These are phyloP conservation scores for Pygocentrus nattereri DNA, from an alignment of 2,797 vertebrate species.

Conservation along the genomic window DNA sequence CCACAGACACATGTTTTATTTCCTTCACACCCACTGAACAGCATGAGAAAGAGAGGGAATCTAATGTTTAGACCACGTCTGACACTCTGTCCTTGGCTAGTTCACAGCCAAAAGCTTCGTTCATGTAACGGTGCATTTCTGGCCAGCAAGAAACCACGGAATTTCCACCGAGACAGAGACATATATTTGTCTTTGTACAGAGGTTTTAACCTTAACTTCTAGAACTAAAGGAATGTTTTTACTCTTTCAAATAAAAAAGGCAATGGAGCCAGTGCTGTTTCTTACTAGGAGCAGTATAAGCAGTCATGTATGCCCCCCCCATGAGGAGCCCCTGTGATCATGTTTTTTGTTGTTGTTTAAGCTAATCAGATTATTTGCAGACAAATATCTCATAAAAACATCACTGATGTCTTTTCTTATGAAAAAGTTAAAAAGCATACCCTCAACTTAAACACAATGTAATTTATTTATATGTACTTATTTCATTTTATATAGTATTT, in stretches of 20 bases:
- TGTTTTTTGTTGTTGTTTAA: no score
- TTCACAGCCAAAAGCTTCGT: background rate
- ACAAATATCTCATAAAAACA: no score
- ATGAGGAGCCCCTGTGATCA: no score
- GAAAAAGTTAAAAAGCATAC: no score
- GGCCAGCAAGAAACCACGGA: background rate
- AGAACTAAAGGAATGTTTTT: background rate
- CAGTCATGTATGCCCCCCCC: no score
- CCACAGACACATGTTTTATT: constrained; percentile 13
- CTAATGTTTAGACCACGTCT: constrained; percentile 17
- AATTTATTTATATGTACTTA: no score
- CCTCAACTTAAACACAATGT: no score
- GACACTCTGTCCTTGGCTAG: constrained; percentile 25
- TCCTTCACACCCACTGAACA: background rate
- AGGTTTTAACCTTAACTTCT: background rate
- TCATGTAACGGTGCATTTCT: background rate
- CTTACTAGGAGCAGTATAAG: no score
- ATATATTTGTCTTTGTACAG: background rate
- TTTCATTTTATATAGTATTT: no score
- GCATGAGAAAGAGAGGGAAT: background rate
- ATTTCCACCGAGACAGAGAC: background rate
- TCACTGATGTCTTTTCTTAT: no score
- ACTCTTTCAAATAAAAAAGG: background rate
- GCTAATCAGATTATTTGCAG: no score
- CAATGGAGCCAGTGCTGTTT: no score